These are phyloP conservation scores for Electrophaes corylata DNA, from an alignment of 2,888 invertebrate genomes.

Conservation along the genomic window DNA sequence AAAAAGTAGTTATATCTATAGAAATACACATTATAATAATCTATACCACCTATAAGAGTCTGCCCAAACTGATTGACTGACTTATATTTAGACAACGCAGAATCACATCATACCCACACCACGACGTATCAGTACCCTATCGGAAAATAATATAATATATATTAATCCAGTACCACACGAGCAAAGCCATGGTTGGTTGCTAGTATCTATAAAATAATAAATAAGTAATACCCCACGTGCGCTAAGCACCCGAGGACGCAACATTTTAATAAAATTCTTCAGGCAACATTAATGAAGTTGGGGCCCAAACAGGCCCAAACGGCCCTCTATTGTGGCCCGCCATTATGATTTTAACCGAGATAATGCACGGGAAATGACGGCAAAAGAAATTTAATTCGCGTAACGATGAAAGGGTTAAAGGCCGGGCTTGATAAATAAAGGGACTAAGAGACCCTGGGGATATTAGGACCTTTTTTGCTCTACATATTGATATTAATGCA, in stretches of 20 bases:
- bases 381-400: constrained; percentile 84
- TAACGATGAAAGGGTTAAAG: constrained; percentile 83
- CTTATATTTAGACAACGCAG: too few species aligned
- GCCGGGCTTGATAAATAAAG: constrained; percentile 80
- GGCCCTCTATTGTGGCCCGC: constrained; percentile 67
- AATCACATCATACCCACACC: too few species aligned
- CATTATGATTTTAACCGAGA: constrained; percentile 83
- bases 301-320: constrained; percentile 52
- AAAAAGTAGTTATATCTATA: too few species aligned
- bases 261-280: constrained; percentile 83
- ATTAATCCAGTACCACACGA: too few species aligned
- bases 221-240: constrained; percentile 40
- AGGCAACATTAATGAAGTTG: constrained; percentile 78
- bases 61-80: too few species aligned
- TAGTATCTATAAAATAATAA: constrained; percentile 26
- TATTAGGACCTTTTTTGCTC: constrained; percentile 79
- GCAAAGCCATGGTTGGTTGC: too few species aligned
- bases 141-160: too few species aligned
- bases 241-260: constrained; percentile 70
- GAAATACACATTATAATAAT: too few species aligned
- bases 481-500: constrained; percentile 83
- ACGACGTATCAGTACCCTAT: too few species aligned
- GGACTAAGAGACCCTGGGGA: constrained; percentile 73
- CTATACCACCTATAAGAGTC: too few species aligned
- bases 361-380: constrained; percentile 84